phyloP scores from a whole-genome alignment of 2,113 vertebrate species.

The Aegypius monachus region DNA sequence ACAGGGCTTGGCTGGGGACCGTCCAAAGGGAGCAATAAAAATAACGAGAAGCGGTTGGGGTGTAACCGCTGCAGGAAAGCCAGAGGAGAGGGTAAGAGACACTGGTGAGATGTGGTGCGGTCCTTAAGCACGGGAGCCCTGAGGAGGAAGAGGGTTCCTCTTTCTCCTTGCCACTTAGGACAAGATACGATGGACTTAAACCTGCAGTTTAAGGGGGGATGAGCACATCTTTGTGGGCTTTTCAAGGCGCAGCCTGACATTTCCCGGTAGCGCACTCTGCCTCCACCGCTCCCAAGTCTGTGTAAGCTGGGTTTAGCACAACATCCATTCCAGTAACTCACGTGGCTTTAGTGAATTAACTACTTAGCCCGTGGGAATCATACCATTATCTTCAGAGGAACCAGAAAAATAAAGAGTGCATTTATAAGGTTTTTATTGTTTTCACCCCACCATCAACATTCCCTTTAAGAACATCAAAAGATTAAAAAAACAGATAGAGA shows the following conservation, averaged over 20 bases:
- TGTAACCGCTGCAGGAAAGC: not conserved
- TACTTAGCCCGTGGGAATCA: not conserved
- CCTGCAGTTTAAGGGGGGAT: not conserved
- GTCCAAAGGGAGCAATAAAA: not conserved
- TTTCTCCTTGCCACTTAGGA: not conserved
- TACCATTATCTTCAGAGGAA: conserved; percentile 10
- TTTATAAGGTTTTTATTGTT: conserved; percentile 6
- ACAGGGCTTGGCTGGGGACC: not conserved
- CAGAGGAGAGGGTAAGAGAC: not conserved
- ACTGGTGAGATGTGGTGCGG: rapidly evolving
- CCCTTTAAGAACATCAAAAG: conserved; percentile 18
- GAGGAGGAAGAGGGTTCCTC: not conserved
- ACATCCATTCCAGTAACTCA: not conserved
- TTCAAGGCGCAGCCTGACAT: not conserved
- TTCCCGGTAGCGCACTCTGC: rapidly evolving
- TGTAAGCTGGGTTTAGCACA: not conserved
- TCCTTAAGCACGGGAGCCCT: rapidly evolving
- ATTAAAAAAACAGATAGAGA: not conserved
- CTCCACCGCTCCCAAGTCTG: rapidly evolving
- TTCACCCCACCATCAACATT: not conserved
- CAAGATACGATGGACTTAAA: not conserved
- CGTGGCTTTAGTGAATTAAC: not conserved
- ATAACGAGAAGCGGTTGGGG: not conserved
- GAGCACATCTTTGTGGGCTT: not conserved
- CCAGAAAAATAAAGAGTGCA: not conserved